Conservation (phyloP, 2,888 invertebrate species). For the Azorinus chamasolen region DNA sequence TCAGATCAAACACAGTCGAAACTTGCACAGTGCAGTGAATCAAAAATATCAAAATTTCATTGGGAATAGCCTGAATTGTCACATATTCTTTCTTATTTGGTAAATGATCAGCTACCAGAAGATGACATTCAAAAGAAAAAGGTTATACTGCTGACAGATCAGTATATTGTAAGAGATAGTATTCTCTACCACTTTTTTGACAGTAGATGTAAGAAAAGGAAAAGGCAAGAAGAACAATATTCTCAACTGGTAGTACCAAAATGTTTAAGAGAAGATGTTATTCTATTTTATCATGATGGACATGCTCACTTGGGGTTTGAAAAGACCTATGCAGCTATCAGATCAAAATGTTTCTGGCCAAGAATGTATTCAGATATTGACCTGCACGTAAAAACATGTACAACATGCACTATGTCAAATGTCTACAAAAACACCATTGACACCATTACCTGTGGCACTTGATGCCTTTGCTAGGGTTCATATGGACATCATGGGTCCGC, state of each 20-base stretch:
- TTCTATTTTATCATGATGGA: constrained; percentile 56
- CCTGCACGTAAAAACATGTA: constrained; percentile 41
- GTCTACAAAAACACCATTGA: constrained; percentile 15
- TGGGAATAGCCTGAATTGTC: too few species aligned
- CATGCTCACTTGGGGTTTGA: constrained; percentile 50
- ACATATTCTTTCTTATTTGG: constrained; percentile 12
- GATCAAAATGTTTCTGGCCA: constrained; percentile 57
- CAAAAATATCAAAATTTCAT: too few species aligned
- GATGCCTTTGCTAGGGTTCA: constrained; percentile 48
- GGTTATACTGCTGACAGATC: too few species aligned
- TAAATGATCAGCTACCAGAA: constrained; percentile 8
- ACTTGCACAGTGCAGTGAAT: too few species aligned
- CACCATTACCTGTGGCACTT: background rate
- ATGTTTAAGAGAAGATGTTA: constrained; percentile 38
- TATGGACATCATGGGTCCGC: constrained; percentile 53
- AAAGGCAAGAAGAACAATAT: background rate
- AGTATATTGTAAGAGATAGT: too few species aligned
- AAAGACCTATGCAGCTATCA: constrained; percentile 44
- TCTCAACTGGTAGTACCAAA: constrained; percentile 47
- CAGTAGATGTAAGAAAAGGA: constrained; percentile 19
- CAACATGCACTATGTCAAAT: constrained; percentile 44
- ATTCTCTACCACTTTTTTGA: constrained; percentile 12
- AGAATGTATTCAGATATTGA: constrained; percentile 55
- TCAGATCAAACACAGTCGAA: too few species aligned
- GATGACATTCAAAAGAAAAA: too few species aligned